Conservation (phyloP, 2,113 vertebrate species). For the Pavo muticus region DNA sequence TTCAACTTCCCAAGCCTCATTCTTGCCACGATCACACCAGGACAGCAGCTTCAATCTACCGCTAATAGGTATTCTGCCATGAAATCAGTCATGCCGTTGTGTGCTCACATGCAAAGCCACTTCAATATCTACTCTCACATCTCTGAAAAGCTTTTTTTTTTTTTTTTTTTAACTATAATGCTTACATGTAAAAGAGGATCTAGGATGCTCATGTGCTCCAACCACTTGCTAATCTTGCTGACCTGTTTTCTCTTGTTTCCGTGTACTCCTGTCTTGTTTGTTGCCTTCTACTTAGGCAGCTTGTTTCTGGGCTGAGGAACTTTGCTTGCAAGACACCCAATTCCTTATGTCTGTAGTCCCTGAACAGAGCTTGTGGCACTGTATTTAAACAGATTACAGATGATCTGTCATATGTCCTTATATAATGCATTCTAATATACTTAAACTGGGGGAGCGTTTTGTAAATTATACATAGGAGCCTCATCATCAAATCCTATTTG, state of each 20-base stretch:
- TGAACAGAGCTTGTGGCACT: not conserved
- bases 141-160: not conserved
- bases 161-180: not conserved
- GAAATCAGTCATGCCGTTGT: not conserved
- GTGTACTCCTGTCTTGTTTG: not conserved
- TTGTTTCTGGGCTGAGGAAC: not conserved
- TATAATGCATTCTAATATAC: not conserved
- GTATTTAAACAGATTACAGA: constrained; percentile 1
- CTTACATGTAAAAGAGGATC: not conserved
- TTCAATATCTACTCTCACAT: not conserved
- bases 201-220: not conserved
- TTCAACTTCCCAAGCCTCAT: not conserved
- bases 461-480: not conserved
- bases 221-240: not conserved
- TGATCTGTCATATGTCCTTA: not conserved
- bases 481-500: constrained; percentile 43
- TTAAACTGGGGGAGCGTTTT: not conserved
- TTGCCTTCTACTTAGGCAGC: not conserved
- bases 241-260: not conserved
- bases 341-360: rapidly evolving
- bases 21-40: not conserved
- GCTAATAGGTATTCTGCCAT: not conserved
- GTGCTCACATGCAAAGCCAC: not conserved
- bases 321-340: not conserved
- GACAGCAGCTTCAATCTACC: not conserved